phyloP scores from a whole-genome alignment of 2,888 invertebrate genomes.

The Drosophila mimetica region DNA sequence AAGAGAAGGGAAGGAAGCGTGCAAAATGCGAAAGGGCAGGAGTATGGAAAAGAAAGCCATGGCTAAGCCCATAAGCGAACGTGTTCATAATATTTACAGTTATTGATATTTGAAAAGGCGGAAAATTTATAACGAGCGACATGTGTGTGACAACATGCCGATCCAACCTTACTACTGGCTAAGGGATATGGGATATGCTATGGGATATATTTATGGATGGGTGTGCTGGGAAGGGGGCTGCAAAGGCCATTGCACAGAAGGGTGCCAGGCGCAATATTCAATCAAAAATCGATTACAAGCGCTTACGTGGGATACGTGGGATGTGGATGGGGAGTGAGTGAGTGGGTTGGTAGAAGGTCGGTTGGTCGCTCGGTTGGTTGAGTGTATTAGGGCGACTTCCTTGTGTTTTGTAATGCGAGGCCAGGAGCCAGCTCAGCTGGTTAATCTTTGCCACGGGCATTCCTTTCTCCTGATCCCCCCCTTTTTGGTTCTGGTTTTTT shows the following conservation, averaged over 20 bases:
- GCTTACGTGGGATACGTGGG: slow-evolving; percentile 32
- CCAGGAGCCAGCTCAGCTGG: slow-evolving; percentile 60
- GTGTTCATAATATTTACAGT: slow-evolving; percentile 84
- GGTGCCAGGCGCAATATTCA: slow-evolving; percentile 81
- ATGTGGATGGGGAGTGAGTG: not conserved
- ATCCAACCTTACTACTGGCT: slow-evolving; percentile 14
- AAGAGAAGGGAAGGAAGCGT: slow-evolving; percentile 11
- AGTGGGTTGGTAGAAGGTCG: not conserved
- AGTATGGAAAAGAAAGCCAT: slow-evolving; percentile 39
- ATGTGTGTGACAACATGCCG: slow-evolving; percentile 78
- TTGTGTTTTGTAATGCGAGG: slow-evolving; percentile 16
- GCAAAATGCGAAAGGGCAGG: slow-evolving; percentile 5
- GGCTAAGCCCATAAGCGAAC: slow-evolving; percentile 78
- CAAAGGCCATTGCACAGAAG: slow-evolving; percentile 32
- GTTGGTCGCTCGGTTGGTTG: not conserved
- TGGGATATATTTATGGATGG: not conserved
- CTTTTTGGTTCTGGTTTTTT: not conserved
- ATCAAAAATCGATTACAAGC: slow-evolving; percentile 84
- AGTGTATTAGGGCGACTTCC: slow-evolving; percentile 30
- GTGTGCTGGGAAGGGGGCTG: not conserved
- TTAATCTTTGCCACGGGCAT: slow-evolving; percentile 66
- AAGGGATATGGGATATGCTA: not conserved
- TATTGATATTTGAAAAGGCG: slow-evolving; percentile 84
- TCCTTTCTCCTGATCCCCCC: slow-evolving; percentile 9
- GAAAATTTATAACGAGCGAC: slow-evolving; percentile 83